Conservation (phyloP, 35 echinoderm and acorn worm species). For the Amphiura filiformis region DNA sequence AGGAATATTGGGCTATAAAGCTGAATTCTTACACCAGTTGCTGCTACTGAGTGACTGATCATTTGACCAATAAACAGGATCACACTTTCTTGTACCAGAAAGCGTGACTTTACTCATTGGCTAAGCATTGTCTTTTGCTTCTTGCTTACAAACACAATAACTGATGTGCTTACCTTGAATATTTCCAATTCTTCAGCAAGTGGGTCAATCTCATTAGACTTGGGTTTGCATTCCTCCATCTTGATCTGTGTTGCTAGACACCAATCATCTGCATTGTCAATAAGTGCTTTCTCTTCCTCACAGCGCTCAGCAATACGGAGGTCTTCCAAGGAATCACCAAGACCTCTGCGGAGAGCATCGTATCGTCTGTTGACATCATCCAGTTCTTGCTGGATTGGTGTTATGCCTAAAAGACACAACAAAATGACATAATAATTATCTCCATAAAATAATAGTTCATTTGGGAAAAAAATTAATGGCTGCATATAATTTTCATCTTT, state of each 20-base stretch:
- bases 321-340: constrained; percentile 61
- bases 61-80: too few species aligned
- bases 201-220: constrained; percentile 61
- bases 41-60: too few species aligned
- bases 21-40: too few species aligned
- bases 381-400: constrained; percentile 60
- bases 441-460: too few species aligned
- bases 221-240: constrained; percentile 60
- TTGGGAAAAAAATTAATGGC: too few species aligned
- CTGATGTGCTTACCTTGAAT: constrained; percentile 90
- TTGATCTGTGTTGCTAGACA: constrained; percentile 55
- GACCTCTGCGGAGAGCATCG: constrained; percentile 62
- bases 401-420: constrained; percentile 29
- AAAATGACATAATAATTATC: background rate
- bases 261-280: constrained; percentile 67
- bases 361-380: constrained; percentile 78
- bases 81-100: too few species aligned
- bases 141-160: too few species aligned
- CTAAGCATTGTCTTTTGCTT: too few species aligned
- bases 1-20: too few species aligned
- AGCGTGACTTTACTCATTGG: too few species aligned
- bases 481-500: too few species aligned
- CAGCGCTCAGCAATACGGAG: constrained; percentile 72
- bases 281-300: constrained; percentile 65
- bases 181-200: constrained; percentile 60